A percentile compares a stretch with the other conserved stretches of the same genome.
Conservation (phyloP, 2,888 invertebrate species). For the Erynnis tages region DNA sequence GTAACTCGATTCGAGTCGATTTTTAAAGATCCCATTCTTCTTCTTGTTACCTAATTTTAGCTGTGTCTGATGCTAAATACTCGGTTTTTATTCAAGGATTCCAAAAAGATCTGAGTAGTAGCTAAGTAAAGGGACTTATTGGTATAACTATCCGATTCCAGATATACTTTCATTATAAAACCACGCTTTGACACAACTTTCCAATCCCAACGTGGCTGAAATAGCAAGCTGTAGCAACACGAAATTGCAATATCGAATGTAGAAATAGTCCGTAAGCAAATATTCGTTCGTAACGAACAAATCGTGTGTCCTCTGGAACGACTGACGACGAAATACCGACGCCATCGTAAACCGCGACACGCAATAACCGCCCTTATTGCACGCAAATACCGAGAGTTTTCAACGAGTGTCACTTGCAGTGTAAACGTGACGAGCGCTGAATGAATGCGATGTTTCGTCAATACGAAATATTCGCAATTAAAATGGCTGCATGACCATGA, state of each 20-base stretch:
- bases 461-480: slow-evolving; percentile 39
- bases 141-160: too few species aligned
- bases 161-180: too few species aligned
- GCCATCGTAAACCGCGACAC: slow-evolving; percentile 3
- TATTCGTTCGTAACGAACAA: slow-evolving; percentile 31
- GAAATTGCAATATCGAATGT: slow-evolving; percentile 22
- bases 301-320: slow-evolving; percentile 30
- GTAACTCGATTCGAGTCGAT: too few species aligned
- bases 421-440: slow-evolving; percentile 32
- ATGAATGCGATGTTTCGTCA: slow-evolving; percentile 37
- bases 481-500: slow-evolving; percentile 40
- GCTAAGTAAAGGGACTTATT: too few species aligned
- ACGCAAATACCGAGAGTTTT: slow-evolving; percentile 9
- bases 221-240: slow-evolving; percentile 15
- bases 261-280: slow-evolving; percentile 31
- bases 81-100: too few species aligned
- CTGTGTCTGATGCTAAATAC: too few species aligned
- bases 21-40: too few species aligned
- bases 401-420: slow-evolving; percentile 13
- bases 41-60: too few species aligned
- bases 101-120: too few species aligned
- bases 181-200: neutral
- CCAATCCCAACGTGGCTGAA: neutral
- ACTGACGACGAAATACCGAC: slow-evolving; percentile 22
- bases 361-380: slow-evolving; percentile 27